Percentiles rank a stretch among this genome's conserved stretches.
Evolutionary conservation across 2,888 invertebrate species (phyloP).

Genomic region (Choreutis nemorana): DNA sequence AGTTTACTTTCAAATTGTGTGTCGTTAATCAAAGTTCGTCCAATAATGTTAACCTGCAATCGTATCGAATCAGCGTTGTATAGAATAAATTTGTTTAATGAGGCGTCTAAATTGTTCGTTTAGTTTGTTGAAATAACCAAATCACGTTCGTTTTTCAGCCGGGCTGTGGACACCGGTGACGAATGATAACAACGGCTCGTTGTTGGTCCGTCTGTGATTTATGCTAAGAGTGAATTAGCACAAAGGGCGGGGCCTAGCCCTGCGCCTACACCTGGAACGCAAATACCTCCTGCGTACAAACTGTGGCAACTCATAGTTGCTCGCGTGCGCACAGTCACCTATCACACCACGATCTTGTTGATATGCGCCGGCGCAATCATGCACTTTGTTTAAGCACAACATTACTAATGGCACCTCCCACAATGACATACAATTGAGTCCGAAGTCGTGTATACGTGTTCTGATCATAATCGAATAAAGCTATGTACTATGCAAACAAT

Average conservation of each 20-base stretch:
- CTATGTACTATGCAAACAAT: no score
- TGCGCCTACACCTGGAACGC: no score
- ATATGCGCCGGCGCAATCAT: conserved; percentile 29
- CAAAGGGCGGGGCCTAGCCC: conserved; percentile 42
- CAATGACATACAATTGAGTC: conserved; percentile 27
- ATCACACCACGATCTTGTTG: conserved; percentile 29
- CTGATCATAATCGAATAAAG: conserved; percentile 22
- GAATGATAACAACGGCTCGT: conserved; percentile 33
- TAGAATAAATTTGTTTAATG: conserved; percentile 52
- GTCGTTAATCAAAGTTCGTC: conserved; percentile 34
- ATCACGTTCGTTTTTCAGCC: conserved; percentile 53
- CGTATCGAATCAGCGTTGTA: conserved; percentile 49
- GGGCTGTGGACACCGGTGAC: conserved; percentile 31
- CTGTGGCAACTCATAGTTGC: no score
- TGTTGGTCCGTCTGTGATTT: conserved; percentile 28
- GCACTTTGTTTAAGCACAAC: conserved; percentile 29
- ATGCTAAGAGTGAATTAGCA: conserved; percentile 31
- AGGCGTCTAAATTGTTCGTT: conserved; percentile 43
- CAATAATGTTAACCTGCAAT: conserved; percentile 36
- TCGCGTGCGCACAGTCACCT: conserved; percentile 31
- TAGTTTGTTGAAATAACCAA: conserved; percentile 46
- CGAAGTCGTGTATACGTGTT: conserved; percentile 18
- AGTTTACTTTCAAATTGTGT: no score
- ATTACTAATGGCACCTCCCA: conserved; percentile 44
- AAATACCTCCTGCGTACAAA: no score